A percentile compares a stretch with the other conserved stretches of the same genome.
phyloP scores from a whole-genome alignment of 2,888 invertebrate species.

The Lithodes maja region DNA sequence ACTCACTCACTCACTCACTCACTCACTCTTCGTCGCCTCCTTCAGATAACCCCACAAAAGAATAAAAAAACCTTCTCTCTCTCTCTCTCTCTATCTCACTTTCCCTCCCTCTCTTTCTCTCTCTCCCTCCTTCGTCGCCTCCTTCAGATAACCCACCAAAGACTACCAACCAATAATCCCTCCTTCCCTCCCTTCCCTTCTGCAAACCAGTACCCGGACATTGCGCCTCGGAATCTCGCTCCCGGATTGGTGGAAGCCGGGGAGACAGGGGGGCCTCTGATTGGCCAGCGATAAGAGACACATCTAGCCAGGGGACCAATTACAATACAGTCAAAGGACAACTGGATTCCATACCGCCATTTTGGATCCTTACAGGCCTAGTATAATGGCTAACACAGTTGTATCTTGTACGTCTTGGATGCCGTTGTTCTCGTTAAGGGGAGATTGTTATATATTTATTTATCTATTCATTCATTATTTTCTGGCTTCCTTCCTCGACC shows the following conservation, averaged over 20 bases:
- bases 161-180: background rate
- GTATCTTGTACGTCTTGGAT: too few species aligned
- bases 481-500: too few species aligned
- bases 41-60: background rate
- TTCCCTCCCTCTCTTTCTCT: background rate
- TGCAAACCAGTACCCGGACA: background rate
- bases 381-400: too few species aligned
- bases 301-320: background rate
- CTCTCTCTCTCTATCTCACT: background rate
- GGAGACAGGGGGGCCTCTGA: constrained; percentile 9
- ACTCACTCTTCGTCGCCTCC: background rate
- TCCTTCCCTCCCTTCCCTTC: background rate
- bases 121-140: background rate
- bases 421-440: too few species aligned
- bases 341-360: too few species aligned
- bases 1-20: background rate
- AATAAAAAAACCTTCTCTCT: background rate
- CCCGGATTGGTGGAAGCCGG: constrained; percentile 16
- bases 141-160: background rate
- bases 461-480: too few species aligned
- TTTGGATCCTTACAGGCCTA: too few species aligned
- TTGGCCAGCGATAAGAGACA: constrained; percentile 27
- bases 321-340: too few species aligned
- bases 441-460: too few species aligned
- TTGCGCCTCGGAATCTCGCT: background rate